Conservation (phyloP, 2,888 invertebrate species). For the Erebia aethiops region DNA sequence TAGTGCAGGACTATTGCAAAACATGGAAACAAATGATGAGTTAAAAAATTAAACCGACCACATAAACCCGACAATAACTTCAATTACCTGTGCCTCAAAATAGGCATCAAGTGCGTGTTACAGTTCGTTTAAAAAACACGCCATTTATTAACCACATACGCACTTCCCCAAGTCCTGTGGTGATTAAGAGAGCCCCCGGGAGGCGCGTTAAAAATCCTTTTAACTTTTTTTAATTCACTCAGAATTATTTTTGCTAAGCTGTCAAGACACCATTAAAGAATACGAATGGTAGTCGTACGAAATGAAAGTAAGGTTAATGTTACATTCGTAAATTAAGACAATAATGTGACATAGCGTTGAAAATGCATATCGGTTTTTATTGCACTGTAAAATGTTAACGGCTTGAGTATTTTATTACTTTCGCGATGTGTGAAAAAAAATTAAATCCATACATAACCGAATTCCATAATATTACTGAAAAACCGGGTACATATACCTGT, state of each 20-base stretch:
- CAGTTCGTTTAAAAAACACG: constrained; percentile 15
- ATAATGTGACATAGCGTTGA: constrained; percentile 31
- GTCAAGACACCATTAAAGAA: constrained; percentile 31
- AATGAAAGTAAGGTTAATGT: constrained; percentile 30
- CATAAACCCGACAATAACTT: neutral
- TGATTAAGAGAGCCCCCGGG: constrained; percentile 36
- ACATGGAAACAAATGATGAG: too few relatives aligned
- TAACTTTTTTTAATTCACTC: constrained; percentile 24
- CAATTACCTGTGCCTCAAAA: constrained; percentile 9
- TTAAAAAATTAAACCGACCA: neutral
- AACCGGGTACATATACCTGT: neutral
- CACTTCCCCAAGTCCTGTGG: constrained; percentile 27
- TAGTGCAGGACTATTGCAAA: too few relatives aligned
- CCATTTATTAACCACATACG: constrained; percentile 19
- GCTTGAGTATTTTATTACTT: constrained; percentile 16
- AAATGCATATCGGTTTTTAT: constrained; percentile 30
- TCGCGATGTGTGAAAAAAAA: neutral
- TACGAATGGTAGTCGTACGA: constrained; percentile 19
- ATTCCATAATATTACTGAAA: neutral
- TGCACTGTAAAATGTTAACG: constrained; percentile 5
- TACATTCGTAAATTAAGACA: constrained; percentile 29
- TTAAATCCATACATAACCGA: neutral
- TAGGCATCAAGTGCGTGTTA: constrained; percentile 15
- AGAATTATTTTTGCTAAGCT: constrained; percentile 31
- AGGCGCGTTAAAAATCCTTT: constrained; percentile 29